A percentile compares a stretch with the other conserved stretches of the same genome.
Evolutionary conservation across 2,888 invertebrate genomes (phyloP).

Genomic region (Megaustenia siamemsis): DNA sequence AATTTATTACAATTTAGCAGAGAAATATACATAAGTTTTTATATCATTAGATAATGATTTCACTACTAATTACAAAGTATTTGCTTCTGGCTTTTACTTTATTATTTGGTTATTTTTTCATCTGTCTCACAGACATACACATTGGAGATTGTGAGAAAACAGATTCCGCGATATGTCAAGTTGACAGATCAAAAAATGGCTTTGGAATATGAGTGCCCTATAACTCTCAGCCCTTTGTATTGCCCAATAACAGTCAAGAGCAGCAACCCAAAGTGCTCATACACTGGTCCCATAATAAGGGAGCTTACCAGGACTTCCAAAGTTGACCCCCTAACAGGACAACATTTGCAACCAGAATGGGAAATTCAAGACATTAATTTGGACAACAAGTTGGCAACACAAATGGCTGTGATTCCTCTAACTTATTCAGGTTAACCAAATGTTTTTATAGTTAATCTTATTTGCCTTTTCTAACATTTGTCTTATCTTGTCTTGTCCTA

Average conservation of each 20-base stretch:
- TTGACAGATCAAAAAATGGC: conserved; percentile 69
- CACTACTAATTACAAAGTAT: too few relatives aligned
- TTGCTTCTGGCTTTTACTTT: too few relatives aligned
- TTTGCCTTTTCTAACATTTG: too few relatives aligned
- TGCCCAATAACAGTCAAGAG: conserved; percentile 75
- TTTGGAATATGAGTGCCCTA: conserved; percentile 75
- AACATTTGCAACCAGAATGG: conserved; percentile 72
- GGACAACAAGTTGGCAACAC: conserved; percentile 72
- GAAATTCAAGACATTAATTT: conserved; percentile 71
- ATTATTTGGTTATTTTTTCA: not conserved
- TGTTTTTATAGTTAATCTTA: too few relatives aligned
- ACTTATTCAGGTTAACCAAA: conserved; percentile 70
- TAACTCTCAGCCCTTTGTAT: conserved; percentile 76
- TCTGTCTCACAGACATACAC: conserved; percentile 71
- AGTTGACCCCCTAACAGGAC: conserved; percentile 74
- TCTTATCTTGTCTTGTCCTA: too few relatives aligned
- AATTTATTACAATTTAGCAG: too few relatives aligned
- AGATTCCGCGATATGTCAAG: conserved; percentile 74
- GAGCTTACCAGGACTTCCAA: conserved; percentile 76
- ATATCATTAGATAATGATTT: too few relatives aligned
- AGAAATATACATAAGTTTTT: too few relatives aligned
- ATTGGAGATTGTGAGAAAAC: conserved; percentile 70
- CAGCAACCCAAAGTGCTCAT: conserved; percentile 76
- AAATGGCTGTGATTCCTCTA: conserved; percentile 70
- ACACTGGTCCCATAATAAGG: conserved; percentile 75